Evolutionary conservation across 2,888 invertebrate genomes (phyloP).

Genomic region (Chirona hameri): DNA sequence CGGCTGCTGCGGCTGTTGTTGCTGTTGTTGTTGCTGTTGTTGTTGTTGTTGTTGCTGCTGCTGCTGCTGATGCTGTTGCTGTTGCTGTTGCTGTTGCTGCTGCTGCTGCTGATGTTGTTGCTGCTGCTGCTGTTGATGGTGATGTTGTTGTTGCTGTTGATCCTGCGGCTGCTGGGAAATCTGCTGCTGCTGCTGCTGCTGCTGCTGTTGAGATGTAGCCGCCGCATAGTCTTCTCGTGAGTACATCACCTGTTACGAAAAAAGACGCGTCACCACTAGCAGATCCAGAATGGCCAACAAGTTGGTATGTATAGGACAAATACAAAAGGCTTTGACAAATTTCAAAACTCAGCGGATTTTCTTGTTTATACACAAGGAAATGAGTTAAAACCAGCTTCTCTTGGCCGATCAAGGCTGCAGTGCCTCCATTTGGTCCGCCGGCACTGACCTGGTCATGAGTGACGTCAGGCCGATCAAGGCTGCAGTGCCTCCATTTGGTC

Average conservation of each 20-base stretch:
- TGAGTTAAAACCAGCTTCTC: too few relatives aligned
- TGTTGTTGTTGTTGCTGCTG: slow-evolving; percentile 32
- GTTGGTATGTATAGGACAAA: too few relatives aligned
- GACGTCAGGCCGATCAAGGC: not conserved
- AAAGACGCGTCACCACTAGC: too few relatives aligned
- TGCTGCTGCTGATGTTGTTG: slow-evolving; percentile 37
- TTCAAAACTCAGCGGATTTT: too few relatives aligned
- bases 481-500: too few relatives aligned
- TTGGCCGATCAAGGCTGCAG: too few relatives aligned
- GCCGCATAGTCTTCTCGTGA: not conserved
- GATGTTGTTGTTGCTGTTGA: slow-evolving; percentile 24
- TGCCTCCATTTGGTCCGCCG: too few relatives aligned
- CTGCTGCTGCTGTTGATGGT: slow-evolving; percentile 29
- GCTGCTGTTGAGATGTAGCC: slow-evolving; percentile 30
- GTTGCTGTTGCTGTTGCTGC: slow-evolving; percentile 34
- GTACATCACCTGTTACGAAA: not conserved
- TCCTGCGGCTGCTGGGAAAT: slow-evolving; percentile 25
- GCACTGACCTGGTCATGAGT: not conserved
- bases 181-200: slow-evolving; percentile 30
- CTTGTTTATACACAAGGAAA: too few relatives aligned
- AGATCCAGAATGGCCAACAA: too few relatives aligned
- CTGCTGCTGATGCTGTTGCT: slow-evolving; percentile 34
- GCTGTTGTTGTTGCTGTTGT: slow-evolving; percentile 28
- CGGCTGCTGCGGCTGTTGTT: slow-evolving; percentile 30
- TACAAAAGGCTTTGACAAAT: too few relatives aligned